phyloP scores from a whole-genome alignment of 2,797 vertebrate genomes.

The Poecilia velifera region DNA sequence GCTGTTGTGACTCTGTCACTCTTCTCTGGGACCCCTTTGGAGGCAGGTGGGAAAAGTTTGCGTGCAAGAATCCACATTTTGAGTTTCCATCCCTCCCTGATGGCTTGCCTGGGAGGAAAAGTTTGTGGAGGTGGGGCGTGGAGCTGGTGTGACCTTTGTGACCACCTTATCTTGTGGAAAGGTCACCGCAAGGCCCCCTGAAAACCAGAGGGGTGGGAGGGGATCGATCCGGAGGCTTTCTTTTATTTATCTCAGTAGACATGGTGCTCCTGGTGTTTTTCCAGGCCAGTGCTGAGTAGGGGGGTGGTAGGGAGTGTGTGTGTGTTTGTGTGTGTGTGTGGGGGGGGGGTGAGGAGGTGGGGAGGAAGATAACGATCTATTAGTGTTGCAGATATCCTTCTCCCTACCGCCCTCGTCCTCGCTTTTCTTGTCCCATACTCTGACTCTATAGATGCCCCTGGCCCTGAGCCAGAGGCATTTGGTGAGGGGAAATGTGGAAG shows the following conservation, averaged over 20 bases:
- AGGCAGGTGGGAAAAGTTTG: constrained; percentile 38
- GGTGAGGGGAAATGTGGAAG: constrained; percentile 72
- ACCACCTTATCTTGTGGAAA: constrained; percentile 82
- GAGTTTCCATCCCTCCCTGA: constrained; percentile 62
- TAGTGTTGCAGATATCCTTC: constrained; percentile 84
- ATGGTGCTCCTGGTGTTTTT: constrained; percentile 83
- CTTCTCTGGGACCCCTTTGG: constrained; percentile 60
- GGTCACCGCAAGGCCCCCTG: constrained; percentile 79
- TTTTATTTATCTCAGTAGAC: constrained; percentile 85
- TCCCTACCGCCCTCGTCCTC: constrained; percentile 67
- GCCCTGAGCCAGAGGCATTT: constrained; percentile 62
- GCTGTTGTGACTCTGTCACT: constrained; percentile 69
- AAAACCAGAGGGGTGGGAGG: constrained; percentile 73
- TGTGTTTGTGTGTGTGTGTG: neutral
- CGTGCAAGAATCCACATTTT: constrained; percentile 59
- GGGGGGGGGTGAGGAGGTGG: neutral
- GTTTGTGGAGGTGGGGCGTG: constrained; percentile 11
- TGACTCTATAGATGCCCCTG: constrained; percentile 66
- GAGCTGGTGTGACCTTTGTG: constrained; percentile 75
- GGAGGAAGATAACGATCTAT: constrained; percentile 83
- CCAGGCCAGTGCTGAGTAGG: constrained; percentile 78
- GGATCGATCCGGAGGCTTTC: constrained; percentile 81
- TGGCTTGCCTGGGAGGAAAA: constrained; percentile 48
- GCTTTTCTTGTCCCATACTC: constrained; percentile 60
- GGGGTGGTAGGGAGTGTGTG: neutral